Conservation (phyloP, 2,797 vertebrate genomes). For the Onychomys leucogaster region DNA sequence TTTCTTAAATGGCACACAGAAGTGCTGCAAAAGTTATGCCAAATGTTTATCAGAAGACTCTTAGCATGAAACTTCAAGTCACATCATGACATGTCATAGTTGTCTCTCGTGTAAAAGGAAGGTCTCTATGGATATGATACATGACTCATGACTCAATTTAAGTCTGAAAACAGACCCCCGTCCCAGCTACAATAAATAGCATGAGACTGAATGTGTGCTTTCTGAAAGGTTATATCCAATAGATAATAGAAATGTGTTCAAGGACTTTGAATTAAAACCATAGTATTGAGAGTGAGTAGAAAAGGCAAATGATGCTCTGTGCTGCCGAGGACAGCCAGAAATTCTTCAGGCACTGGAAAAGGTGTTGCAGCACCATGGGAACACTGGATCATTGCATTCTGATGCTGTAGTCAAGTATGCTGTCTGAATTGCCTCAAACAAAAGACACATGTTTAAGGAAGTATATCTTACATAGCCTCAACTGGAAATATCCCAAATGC, state of each 20-base stretch:
- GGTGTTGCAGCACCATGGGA: neutral
- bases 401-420: neutral
- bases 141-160: neutral
- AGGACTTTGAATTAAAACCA: neutral
- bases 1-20: neutral
- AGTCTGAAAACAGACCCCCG: neutral
- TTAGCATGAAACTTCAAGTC: neutral
- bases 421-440: neutral
- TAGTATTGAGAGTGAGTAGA: neutral
- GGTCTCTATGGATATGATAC: neutral
- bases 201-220: neutral
- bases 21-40: neutral
- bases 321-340: neutral
- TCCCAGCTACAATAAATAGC: neutral
- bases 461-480: neutral
- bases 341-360: neutral
- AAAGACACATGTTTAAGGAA: neutral
- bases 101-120: neutral
- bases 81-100: neutral
- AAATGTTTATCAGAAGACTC: neutral
- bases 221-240: neutral
- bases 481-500: neutral
- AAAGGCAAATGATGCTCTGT: neutral
- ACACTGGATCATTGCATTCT: too few relatives aligned
- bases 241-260: neutral